Conservation (phyloP, 1,140 invertebrate species). For the Archivesica marissinica region DNA sequence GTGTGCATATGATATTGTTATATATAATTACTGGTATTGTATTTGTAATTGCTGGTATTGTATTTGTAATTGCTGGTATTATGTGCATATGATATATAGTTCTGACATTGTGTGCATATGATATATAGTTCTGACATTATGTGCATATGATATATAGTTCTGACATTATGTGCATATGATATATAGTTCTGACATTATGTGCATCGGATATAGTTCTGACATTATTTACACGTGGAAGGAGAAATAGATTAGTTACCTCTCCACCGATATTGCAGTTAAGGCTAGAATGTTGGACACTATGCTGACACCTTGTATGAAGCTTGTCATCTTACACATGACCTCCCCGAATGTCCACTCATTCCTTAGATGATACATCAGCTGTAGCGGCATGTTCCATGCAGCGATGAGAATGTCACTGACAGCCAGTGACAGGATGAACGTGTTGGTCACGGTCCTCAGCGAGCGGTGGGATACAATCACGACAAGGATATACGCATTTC, state of each 20-base stretch:
- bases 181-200: no score
- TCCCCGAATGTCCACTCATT: conserved; percentile 63
- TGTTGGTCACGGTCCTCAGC: conserved; percentile 71
- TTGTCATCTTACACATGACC: conserved; percentile 61
- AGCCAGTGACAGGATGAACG: conserved; percentile 74
- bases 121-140: no score
- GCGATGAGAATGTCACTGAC: conserved; percentile 49
- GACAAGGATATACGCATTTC: conserved; percentile 48
- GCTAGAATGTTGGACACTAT: conserved; percentile 64
- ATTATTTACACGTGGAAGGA: no score
- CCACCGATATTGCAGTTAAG: conserved; percentile 50
- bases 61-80: no score
- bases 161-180: no score
- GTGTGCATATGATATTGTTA: no score
- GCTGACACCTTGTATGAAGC: conserved; percentile 56
- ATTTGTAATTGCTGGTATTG: no score
- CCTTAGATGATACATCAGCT: conserved; percentile 49
- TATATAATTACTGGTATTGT: no score
- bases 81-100: no score
- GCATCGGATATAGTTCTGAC: no score
- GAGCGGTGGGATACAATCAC: conserved; percentile 54
- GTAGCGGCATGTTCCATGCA: conserved; percentile 64
- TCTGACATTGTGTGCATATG: no score
- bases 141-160: no score
- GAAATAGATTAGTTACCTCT: conserved; percentile 49